Base-by-base conservation (phyloP, 2,888 invertebrate genomes). In the Euzetes globulus region DNA sequence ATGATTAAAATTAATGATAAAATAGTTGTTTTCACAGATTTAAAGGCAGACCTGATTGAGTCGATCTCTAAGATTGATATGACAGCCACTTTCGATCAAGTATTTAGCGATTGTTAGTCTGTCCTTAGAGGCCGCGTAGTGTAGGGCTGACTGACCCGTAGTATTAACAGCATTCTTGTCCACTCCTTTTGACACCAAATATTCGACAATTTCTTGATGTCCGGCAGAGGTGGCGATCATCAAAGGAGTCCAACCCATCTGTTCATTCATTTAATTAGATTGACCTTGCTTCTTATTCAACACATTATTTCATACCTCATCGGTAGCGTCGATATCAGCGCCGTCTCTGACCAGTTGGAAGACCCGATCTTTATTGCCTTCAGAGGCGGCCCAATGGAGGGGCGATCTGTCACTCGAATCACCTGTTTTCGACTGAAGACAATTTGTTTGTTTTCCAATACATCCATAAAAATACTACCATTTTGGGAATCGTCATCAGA, bases 101-200 rank as follows among this genome's bases (percentile, higher is more conserved):
- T 55, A 47, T 29, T 75, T 72, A 74, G 79, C 80, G 82, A 90
- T 90, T 83, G 89, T 87, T 79, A 86, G 83, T 86, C 89, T 89
- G 75, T 91, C 90, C 84, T 92, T 93, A 0, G 92, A 93, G 76
- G 91, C 89, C 58, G 91, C 91, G 85, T 93, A 92, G 81, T 92
- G 92, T 72, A 94, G 82, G 11, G 92, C 86, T 50, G 91, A 89
- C 82, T 93, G 92, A 0, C 91, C 91, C 75, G 89, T 87, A 76
- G 82, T 83, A 73, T 89, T 90, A 80, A 87, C 87, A 71, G 88
- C 88, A 83, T 91, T 89, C 0, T 92, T 86, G 82, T 90, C 85
- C 17, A 90, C 91, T 55, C 88, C 88, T 80, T 87, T 87, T 19
- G 85, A 84, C 75, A 92, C 81, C 22, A 93, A 83, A 1, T 88